phyloP scores from a whole-genome alignment of 2,113 vertebrate genomes.

The Aldabrachelys gigantea region DNA sequence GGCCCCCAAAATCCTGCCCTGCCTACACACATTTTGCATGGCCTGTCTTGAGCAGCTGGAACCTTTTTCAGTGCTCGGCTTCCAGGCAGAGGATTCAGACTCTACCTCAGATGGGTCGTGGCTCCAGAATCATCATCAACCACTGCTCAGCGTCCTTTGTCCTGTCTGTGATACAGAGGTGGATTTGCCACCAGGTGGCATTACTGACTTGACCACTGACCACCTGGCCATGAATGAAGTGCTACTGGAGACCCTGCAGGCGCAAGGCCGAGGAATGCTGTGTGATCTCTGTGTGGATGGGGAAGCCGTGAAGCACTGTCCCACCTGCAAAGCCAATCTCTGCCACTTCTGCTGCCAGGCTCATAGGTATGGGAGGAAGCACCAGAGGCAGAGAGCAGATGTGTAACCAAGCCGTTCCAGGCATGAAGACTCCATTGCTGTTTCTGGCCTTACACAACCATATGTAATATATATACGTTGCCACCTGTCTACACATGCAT shows the following conservation, averaged over 20 bases:
- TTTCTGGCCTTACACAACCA: not conserved
- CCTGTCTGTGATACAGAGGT: slow-evolving; percentile 90
- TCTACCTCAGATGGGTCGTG: slow-evolving; percentile 12
- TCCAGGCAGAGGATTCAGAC: slow-evolving; percentile 43
- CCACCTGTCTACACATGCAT: not conserved
- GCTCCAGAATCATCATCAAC: not conserved
- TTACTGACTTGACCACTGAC: slow-evolving; percentile 83
- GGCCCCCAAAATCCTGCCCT: slow-evolving; percentile 87
- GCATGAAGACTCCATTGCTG: not conserved
- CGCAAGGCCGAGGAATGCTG: slow-evolving; percentile 72
- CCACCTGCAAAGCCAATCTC: slow-evolving; percentile 86
- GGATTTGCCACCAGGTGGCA: slow-evolving; percentile 83
- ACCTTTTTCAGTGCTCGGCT: slow-evolving; percentile 71
- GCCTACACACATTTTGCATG: slow-evolving; percentile 90
- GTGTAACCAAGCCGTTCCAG: not conserved
- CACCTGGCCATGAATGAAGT: slow-evolving; percentile 88
- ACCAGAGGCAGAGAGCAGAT: not conserved
- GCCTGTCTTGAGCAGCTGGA: slow-evolving; percentile 84
- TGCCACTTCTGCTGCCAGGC: slow-evolving; percentile 94
- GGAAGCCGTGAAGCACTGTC: slow-evolving; percentile 85
- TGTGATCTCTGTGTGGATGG: slow-evolving; percentile 91
- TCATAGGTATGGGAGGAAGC: slow-evolving; percentile 84
- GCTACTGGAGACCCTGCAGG: slow-evolving; percentile 80
- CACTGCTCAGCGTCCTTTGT: slow-evolving; percentile 81
- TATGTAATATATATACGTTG: not conserved